Base-by-base conservation (phyloP, 1,140 invertebrate genomes). In the Zaprionus tsacasi region DNA sequence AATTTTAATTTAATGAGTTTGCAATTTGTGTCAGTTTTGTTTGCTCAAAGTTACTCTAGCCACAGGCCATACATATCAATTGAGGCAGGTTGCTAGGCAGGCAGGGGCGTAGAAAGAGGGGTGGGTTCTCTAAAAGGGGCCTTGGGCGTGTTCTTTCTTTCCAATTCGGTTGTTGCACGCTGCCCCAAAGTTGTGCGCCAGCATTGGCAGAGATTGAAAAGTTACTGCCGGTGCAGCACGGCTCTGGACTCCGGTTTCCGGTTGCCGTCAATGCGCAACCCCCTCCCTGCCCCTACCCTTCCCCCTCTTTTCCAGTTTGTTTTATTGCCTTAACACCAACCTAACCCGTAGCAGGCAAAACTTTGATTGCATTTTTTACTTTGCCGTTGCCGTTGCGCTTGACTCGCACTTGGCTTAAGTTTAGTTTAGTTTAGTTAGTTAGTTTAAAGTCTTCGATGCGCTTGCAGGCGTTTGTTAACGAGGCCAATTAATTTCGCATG, bases 1-100 rank as follows among this genome's bases (percentile, higher is more conserved):
- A 89, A 89, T 89, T 89, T 89, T 89, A 89, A 89, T 85, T 89
- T 89, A 89, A 89, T 89, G 85, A 89, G 85, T 89, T 89, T 85
- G 85, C 85, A 85, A 89, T 89, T 89, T 89, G 81, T 89, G 78
- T 85, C 85, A 85, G 85, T 86, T 21, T 21, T 86, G 76, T 87
- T 85, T 80, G 82, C 63, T 59, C 70, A 79, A 83, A 88, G 70
- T 86, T 87, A 45, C 33, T 21, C 43, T 45, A 40, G 65, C 70
- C 66, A 66, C 57, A 35, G 70, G 69, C 83, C 78, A 78, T 87
- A 89, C 85, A 87, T 87, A 87, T 88, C 85, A 83, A 87, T 87
- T 69, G 77, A 70, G 52, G 57, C 27, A 6, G 27, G 27, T 4
- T n/a, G n/a, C n/a, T n/a, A 3, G 27, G 3, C 27, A 30, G 27